These are phyloP conservation scores for Catagonus wagneri DNA, from an alignment of 2,113 vertebrate species.

Conservation along the genomic window DNA sequence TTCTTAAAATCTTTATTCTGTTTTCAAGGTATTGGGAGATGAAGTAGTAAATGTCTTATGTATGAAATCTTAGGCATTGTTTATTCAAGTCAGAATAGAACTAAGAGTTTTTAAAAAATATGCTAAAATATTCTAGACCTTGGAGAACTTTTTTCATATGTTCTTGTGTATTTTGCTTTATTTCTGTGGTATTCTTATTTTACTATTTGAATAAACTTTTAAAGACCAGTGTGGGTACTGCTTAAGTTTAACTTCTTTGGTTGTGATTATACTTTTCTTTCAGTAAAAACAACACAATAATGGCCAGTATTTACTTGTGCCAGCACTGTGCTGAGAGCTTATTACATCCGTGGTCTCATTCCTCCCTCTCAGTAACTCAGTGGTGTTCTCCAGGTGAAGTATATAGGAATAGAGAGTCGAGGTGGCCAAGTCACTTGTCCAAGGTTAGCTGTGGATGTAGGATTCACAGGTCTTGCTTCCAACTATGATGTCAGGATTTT, in stretches of 20 bases:
- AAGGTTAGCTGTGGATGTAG: neutral
- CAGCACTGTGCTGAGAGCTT: neutral
- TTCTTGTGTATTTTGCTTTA: neutral
- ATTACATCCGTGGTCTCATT: neutral
- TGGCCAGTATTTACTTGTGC: too few species aligned
- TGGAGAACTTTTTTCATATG: neutral
- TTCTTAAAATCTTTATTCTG: conserved; percentile 39
- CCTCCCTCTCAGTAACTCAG: neutral
- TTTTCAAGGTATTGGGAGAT: neutral
- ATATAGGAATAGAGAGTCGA: neutral
- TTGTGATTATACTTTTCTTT: neutral
- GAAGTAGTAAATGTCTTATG: neutral
- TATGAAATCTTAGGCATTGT: conserved; percentile 20
- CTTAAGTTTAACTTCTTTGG: neutral
- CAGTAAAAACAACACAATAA: neutral
- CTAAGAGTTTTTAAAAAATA: neutral
- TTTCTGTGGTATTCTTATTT: neutral
- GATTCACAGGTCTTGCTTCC: neutral
- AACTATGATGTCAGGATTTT: neutral
- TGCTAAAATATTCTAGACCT: neutral
- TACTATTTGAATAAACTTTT: neutral
- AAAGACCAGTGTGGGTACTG: neutral
- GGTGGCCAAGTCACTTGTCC: neutral
- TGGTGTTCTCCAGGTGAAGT: neutral
- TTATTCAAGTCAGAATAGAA: neutral